These are phyloP conservation scores for Sylvilagus bachmani DNA, from an alignment of 2,113 vertebrate genomes.

Conservation along the genomic window DNA sequence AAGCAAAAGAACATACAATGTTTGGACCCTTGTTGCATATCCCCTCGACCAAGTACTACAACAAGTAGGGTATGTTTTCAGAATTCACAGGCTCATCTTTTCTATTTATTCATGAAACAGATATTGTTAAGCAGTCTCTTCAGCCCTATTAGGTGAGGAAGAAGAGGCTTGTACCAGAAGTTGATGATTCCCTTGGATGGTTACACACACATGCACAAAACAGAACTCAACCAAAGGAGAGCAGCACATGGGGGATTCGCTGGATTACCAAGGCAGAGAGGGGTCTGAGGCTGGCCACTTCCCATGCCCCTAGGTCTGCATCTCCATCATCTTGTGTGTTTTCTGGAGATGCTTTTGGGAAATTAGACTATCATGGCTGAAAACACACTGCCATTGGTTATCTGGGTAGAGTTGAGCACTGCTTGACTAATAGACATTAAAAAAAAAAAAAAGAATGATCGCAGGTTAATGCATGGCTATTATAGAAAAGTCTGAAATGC, in stretches of 20 bases:
- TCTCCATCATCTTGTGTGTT: neutral
- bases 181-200: slow-evolving; percentile 39
- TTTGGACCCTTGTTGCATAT: neutral
- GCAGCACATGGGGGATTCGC: neutral
- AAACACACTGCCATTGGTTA: neutral
- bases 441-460: neutral
- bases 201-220: neutral
- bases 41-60: neutral
- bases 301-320: neutral
- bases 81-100: neutral
- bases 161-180: slow-evolving; percentile 6
- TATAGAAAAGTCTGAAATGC: slow-evolving; percentile 39
- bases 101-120: neutral
- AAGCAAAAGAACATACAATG: neutral
- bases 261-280: neutral
- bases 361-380: neutral
- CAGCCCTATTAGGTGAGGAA: neutral
- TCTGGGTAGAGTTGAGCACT: slow-evolving; percentile 29
- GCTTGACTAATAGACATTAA: neutral
- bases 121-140: neutral
- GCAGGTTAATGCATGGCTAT: neutral
- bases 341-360: slow-evolving; percentile 25
- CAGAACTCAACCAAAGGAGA: neutral
- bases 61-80: neutral
- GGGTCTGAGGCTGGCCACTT: neutral